Base-by-base conservation (phyloP, 1,140 invertebrate species). In the Ectropis grisescens region DNA sequence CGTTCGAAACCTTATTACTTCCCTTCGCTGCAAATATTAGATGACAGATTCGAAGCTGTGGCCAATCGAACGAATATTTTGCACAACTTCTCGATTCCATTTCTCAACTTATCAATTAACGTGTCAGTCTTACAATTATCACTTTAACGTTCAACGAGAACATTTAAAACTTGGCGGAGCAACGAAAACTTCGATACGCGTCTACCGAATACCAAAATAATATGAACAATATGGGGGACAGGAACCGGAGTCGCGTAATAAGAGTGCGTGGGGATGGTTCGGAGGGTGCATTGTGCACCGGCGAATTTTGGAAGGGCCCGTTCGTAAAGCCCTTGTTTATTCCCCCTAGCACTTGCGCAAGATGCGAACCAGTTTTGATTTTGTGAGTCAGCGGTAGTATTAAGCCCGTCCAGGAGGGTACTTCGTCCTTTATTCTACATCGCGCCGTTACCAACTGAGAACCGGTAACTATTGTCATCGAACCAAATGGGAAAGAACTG, bases 1-100 rank as follows among this genome's bases (percentile, higher is more conserved):
- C 64, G 68, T 58, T 71, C 68, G 75, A 80, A 80, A 78, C 75
- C 75, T 75, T 81, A 81, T 71, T 76, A 76, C 75, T 76, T 80
- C 69, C 75, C 71, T 75, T 78, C 75, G 68, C 57, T 78, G 64
- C 65, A 67, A 66, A 81, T 81, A 81, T 81, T 74, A 66, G 62
- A 70, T 81, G 70, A 81, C 75, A 81, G 62, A 65, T 61, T 37
- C 52, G 45, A 48, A 55, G 56, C 56, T 55, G 47, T 50, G 64
- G 54, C 55, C 57, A 50, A 68, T 65, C 58, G 48, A 58, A 59
- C 37, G 41, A 58, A 58, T 58, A 58, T 56, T 67, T 65, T 57
- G 60, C 60, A 72, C 52, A 49, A 52, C 36, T 54, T 50, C 13
- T 13, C 37, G 33, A 45, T 11, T 29, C 16, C 35, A 48, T 16